Evolutionary conservation across 2,113 vertebrate species (phyloP).

Genomic region (Ophthalmolycus amberensis): DNA sequence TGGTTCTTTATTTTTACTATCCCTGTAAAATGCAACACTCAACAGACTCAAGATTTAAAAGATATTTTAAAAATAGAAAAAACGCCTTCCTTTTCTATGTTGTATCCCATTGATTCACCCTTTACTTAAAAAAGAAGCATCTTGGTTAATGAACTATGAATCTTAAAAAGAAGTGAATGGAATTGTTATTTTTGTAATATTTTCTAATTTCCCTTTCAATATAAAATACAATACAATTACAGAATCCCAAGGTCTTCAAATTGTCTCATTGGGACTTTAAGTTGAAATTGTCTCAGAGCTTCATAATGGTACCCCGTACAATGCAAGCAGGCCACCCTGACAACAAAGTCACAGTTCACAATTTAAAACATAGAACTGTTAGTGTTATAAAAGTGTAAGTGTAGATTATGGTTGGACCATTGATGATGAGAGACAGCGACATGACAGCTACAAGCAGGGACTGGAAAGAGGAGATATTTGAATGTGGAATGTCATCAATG

Average conservation of each 20-base stretch:
- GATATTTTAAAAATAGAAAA: neutral
- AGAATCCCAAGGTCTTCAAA: neutral
- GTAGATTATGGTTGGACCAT: neutral
- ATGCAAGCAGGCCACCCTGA: neutral
- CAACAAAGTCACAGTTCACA: neutral
- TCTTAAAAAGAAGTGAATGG: neutral
- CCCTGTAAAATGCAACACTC: neutral
- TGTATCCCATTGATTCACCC: neutral
- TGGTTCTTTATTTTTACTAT: neutral
- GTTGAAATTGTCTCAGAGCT: neutral
- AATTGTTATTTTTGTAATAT: neutral
- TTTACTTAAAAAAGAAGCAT: neutral
- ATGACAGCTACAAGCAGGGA: slow-evolving; percentile 19
- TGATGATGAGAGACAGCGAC: neutral
- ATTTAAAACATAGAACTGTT: neutral
- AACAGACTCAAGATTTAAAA: neutral
- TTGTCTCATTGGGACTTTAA: neutral
- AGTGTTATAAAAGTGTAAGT: neutral
- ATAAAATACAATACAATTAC: neutral
- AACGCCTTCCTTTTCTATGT: neutral
- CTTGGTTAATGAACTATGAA: neutral
- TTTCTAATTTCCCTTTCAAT: neutral
- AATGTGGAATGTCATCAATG: slow-evolving; percentile 66
- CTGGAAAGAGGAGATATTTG: slow-evolving; percentile 29
- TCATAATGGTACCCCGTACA: neutral